phyloP scores from a whole-genome alignment of 1,140 invertebrate genomes.

The Zeugodacus cucurbitae region DNA sequence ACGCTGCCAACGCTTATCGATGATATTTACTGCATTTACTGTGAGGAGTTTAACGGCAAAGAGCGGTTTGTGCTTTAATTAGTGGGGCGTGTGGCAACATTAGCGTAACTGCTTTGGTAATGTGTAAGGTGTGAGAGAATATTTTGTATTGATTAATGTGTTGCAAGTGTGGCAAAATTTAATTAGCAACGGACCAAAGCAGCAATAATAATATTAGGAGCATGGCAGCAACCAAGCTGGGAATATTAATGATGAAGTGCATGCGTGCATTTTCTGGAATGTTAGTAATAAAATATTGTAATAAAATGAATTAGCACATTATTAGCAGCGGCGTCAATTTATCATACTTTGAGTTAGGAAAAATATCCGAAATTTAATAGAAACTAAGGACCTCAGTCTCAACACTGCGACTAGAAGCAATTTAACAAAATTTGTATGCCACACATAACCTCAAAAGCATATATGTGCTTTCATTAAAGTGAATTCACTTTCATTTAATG shows the following conservation, averaged over 20 bases:
- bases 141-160: constrained; percentile 31
- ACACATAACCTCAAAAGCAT: neutral
- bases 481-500: neutral
- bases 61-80: neutral
- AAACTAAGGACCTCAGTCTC: neutral
- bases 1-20: neutral
- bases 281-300: neutral
- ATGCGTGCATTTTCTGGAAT: neutral
- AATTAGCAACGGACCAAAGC: neutral
- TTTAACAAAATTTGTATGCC: neutral
- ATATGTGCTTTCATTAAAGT: neutral
- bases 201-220: neutral
- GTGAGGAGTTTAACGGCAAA: neutral
- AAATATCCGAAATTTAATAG: too few species aligned
- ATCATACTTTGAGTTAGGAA: neutral
- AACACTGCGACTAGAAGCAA: neutral
- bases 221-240: neutral
- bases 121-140: constrained; percentile 3
- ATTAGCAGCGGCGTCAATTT: neutral
- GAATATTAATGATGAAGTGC: neutral
- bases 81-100: constrained; percentile 9
- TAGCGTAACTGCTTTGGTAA: neutral
- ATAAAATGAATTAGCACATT: neutral
- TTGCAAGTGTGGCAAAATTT: constrained; percentile 11
- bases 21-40: neutral